A percentile compares a stretch with the other conserved stretches of the same genome.
Evolutionary conservation across 2,797 vertebrate species (phyloP).

Genomic region (Rhynchotus rufescens): DNA sequence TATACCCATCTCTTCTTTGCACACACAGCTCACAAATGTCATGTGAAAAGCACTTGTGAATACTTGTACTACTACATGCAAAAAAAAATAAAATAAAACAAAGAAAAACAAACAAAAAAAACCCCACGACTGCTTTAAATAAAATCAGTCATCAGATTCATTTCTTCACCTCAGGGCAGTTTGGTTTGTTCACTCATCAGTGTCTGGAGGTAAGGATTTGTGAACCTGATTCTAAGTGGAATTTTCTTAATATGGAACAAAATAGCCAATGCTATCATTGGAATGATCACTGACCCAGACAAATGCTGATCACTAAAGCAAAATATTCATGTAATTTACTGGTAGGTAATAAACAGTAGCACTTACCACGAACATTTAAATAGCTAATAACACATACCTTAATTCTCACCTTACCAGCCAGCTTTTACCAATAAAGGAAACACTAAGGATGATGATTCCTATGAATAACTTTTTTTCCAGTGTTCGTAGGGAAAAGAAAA

Average conservation of each 20-base stretch:
- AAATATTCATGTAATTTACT: slow-evolving; percentile 69
- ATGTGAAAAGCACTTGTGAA: slow-evolving; percentile 79
- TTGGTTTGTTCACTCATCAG: slow-evolving; percentile 34
- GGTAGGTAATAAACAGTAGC: slow-evolving; percentile 61
- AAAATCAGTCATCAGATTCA: slow-evolving; percentile 66
- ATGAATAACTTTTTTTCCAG: slow-evolving; percentile 58
- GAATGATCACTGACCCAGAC: slow-evolving; percentile 58
- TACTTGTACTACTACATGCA: slow-evolving; percentile 79
- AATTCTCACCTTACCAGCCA: slow-evolving; percentile 62
- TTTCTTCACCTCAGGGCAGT: slow-evolving; percentile 65
- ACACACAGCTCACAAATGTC: slow-evolving; percentile 73
- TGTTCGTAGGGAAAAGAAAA: slow-evolving; percentile 69
- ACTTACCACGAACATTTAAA: slow-evolving; percentile 58
- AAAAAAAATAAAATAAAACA: slow-evolving; percentile 33
- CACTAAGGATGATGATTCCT: slow-evolving; percentile 56
- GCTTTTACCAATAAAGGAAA: slow-evolving; percentile 66
- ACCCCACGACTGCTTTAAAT: slow-evolving; percentile 55
- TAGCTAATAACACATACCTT: slow-evolving; percentile 64
- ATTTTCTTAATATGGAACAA: slow-evolving; percentile 43
- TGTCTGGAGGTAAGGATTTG: slow-evolving; percentile 71
- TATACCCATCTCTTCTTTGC: slow-evolving; percentile 54
- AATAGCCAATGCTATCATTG: slow-evolving; percentile 20
- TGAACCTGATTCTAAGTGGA: slow-evolving; percentile 71
- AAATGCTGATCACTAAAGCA: slow-evolving; percentile 66
- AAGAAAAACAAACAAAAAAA: neutral